Conservation (phyloP, 2,888 invertebrate species). For the Acanthopleura granulata region DNA sequence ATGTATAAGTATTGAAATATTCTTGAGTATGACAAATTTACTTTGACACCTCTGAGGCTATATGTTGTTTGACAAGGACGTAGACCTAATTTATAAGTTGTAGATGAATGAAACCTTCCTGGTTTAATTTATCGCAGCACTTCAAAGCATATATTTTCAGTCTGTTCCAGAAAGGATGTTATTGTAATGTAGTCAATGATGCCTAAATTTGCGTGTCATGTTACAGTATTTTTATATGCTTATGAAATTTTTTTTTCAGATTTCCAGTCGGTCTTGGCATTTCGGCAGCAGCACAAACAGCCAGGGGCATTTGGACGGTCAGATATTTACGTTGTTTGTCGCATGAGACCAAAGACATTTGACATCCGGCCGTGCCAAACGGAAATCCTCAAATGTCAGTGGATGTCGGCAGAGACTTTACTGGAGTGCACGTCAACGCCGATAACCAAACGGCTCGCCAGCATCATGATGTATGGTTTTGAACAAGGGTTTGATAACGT, state of each 20-base stretch:
- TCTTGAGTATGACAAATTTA: no score
- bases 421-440: conserved; percentile 37
- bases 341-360: conserved; percentile 55
- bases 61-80: no score
- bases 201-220: no score
- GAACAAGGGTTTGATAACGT: conserved; percentile 55
- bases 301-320: conserved; percentile 66
- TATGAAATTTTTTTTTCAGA: conserved; percentile 45
- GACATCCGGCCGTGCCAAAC: conserved; percentile 54
- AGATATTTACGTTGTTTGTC: conserved; percentile 64
- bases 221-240: no score
- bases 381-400: conserved; percentile 59
- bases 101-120: no score
- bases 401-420: conserved; percentile 58
- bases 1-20: no score
- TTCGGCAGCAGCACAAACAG: conserved; percentile 64
- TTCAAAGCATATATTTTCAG: no score
- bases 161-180: no score
- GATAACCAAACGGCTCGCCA: conserved; percentile 47
- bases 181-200: no score
- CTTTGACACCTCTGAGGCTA: no score
- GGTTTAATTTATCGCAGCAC: no score
- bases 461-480: conserved; percentile 48
- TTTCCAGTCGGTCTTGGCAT: conserved; percentile 59
- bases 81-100: no score